Percentiles rank a stretch among this genome's conserved stretches.
These are phyloP conservation scores for Apis cerana DNA, from an alignment of 1,140 invertebrate genomes.

Conservation along the genomic window DNA sequence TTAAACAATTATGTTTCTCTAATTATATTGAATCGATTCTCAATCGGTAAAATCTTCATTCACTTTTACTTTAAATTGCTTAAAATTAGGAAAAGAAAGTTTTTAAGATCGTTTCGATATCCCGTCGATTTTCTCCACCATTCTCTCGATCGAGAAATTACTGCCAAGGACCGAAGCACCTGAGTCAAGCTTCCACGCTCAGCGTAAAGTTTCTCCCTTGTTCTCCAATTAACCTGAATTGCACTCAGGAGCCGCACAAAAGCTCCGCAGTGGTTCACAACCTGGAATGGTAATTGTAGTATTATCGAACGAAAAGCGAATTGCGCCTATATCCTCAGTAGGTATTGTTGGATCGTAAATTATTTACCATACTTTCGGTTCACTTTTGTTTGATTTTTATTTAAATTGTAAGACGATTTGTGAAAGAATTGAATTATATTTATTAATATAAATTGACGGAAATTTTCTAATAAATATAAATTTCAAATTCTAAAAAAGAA, in stretches of 20 bases:
- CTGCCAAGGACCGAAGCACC: conserved; percentile 13
- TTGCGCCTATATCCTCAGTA: neutral
- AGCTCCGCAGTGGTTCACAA: conserved; percentile 31
- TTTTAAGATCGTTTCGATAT: neutral
- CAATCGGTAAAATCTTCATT: no score
- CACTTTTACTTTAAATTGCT: no score
- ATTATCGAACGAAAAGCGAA: conserved; percentile 12
- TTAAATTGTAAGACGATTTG: no score
- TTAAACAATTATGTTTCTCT: neutral
- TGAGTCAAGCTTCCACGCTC: conserved; percentile 36
- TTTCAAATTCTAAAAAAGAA: no score
- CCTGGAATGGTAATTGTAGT: neutral
- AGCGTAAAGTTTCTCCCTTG: conserved; percentile 42
- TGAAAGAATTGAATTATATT: no score
- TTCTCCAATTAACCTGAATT: conserved; percentile 58
- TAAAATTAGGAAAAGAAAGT: neutral
- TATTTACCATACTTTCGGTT: no score
- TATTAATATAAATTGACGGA: no score
- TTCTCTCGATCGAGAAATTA: conserved; percentile 2
- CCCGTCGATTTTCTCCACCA: conserved; percentile 5
- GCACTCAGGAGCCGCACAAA: conserved; percentile 34
- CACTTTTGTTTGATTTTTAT: no score
- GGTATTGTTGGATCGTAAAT: neutral
- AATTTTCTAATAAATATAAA: no score
- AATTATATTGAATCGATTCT: no score